phyloP scores from a whole-genome alignment of 23 tunicate species.

The Trididemnum clinides region DNA sequence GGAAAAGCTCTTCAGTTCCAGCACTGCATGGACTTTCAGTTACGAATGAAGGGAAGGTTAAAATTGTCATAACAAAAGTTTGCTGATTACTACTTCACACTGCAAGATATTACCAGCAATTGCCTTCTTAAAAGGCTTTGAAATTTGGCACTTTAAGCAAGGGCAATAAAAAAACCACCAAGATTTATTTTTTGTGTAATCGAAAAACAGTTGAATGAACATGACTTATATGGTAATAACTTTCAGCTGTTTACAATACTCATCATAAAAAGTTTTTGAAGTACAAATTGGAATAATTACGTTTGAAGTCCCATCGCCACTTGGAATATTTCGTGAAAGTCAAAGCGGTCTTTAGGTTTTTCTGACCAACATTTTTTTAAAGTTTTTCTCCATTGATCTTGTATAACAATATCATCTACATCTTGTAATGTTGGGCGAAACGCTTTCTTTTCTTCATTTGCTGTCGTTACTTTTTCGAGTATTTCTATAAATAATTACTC shows the following conservation, averaged over 20 bases:
- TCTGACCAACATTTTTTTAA: conserved; percentile 72
- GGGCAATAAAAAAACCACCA: not conserved
- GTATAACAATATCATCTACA: conserved; percentile 68
- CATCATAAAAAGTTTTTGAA: too few species aligned
- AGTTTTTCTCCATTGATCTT: conserved; percentile 37
- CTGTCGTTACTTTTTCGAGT: conserved; percentile 24
- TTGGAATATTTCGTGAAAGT: conserved; percentile 53
- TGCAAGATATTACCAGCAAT: too few species aligned
- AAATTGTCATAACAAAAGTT: too few species aligned
- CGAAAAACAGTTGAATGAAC: too few species aligned
- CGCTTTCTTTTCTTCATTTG: conserved; percentile 15
- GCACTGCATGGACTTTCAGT: too few species aligned
- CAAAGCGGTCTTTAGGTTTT: conserved; percentile 55
- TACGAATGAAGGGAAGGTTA: too few species aligned
- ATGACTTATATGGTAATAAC: too few species aligned
- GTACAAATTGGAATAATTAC: conserved; percentile 33
- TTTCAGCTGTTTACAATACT: too few species aligned
- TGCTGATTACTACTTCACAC: too few species aligned
- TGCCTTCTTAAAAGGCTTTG: not conserved
- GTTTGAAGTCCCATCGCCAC: conserved; percentile 35
- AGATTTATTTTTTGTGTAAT: not conserved
- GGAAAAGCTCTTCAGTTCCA: too few species aligned
- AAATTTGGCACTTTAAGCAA: too few species aligned
- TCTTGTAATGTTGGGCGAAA: conserved; percentile 81
- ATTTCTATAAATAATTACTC: conserved; percentile 40